Base-by-base conservation (phyloP, 1,140 invertebrate species). In the Pristionchus pacificus region DNA sequence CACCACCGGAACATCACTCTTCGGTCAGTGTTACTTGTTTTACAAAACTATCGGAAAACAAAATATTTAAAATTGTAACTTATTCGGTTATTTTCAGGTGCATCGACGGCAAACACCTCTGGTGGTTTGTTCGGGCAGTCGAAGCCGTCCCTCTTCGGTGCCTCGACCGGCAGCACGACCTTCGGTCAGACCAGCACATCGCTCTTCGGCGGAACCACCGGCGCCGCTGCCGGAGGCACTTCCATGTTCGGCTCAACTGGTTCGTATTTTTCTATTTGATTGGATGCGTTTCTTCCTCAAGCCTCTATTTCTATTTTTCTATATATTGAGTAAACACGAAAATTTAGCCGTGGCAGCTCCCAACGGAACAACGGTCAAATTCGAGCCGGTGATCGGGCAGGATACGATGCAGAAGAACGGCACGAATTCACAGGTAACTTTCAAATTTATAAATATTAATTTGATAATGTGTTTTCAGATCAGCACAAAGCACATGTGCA, bases 401-500 rank as follows among this genome's bases (percentile, higher is more conserved):
- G 71, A 73, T 60, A 73, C 71, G 0, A 75, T 75, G 69, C 38
- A 64, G 59, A 68, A 65, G 58, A 75, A 75, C 28, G 74, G 74
- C 14, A 67, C 60, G n/a, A 49, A 62, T n/a, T n/a, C n/a, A n/a
- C n/a, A n/a, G n/a, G n/a, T n/a, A n/a, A n/a, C n/a, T n/a, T n/a
- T n/a, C n/a, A n/a, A n/a, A n/a, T n/a, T n/a, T n/a, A n/a, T n/a
- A n/a, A n/a, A n/a, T n/a, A n/a, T n/a, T n/a, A n/a, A n/a, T n/a
- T n/a, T n/a, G n/a, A n/a, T n/a, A n/a, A n/a, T n/a, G n/a, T n/a
- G n/a, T n/a, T n/a, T n/a, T 25, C 63, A 66, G n/a, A 66, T n/a
- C 2, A 75, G 67, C 15, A 75, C 74, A 13, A 75, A 71, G 31
- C 74, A 72, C 58, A 75, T 75, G 58, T 71, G 69, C 65, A 75